Evolutionary conservation across 2,888 invertebrate species (phyloP).

Genomic region (Pheosia tremula): DNA sequence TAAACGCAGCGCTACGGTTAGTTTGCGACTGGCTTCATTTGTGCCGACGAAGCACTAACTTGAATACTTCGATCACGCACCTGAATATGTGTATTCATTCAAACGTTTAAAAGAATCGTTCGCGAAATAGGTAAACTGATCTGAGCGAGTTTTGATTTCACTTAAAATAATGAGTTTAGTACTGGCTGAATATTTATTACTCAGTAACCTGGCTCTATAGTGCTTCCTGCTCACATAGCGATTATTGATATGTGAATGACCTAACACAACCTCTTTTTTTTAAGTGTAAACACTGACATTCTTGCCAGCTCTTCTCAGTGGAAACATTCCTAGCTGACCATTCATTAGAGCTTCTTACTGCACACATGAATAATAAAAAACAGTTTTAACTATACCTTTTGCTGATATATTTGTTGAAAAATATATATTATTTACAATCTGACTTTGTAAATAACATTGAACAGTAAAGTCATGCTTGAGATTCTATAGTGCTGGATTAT

Average conservation of each 20-base stretch:
- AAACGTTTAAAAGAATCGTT: constrained; percentile 13
- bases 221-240: too few relatives aligned
- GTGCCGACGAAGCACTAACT: constrained; percentile 45
- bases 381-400: not conserved
- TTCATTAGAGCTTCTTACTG: too few relatives aligned
- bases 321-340: too few relatives aligned
- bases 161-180: too few relatives aligned
- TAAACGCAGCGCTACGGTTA: constrained; percentile 71
- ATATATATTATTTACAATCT: not conserved
- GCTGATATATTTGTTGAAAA: not conserved
- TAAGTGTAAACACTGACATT: too few relatives aligned
- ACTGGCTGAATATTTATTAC: too few relatives aligned
- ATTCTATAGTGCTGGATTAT: not conserved
- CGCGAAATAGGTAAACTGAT: not conserved
- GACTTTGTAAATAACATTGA: too few relatives aligned
- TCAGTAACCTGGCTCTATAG: too few relatives aligned
- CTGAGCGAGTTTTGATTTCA: too few relatives aligned
- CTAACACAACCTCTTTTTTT: too few relatives aligned
- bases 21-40: constrained; percentile 62
- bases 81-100: constrained; percentile 34
- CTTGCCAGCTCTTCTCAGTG: too few relatives aligned
- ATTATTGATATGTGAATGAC: too few relatives aligned
- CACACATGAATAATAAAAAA: not conserved
- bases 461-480: not conserved
- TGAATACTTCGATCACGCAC: constrained; percentile 59